Conservation (phyloP, 2,113 vertebrate species). For the Riparia riparia region DNA sequence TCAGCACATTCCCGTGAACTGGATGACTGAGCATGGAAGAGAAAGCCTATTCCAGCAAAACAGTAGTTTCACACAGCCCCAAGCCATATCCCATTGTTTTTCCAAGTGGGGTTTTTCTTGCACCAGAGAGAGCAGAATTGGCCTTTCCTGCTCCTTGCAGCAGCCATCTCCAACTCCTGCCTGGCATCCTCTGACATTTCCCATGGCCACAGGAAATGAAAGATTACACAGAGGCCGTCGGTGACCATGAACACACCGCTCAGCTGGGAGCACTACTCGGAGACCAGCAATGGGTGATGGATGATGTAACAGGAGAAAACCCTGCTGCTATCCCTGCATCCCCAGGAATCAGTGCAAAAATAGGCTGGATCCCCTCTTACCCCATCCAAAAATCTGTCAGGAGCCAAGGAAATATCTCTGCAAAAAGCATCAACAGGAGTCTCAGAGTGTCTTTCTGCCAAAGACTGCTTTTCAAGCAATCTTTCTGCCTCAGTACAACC, state of each 20-base stretch:
- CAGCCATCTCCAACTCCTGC: neutral
- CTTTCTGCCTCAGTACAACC: neutral
- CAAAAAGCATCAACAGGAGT: neutral
- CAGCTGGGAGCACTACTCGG: neutral
- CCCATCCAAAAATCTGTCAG: neutral
- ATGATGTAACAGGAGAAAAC: accelerated
- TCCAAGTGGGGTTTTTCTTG: neutral
- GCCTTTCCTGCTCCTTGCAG: neutral
- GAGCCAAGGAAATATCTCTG: neutral
- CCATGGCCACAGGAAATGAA: neutral
- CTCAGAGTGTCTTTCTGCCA: neutral
- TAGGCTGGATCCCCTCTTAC: neutral
- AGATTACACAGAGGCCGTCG: neutral
- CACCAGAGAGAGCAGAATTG: neutral
- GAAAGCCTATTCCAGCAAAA: neutral
- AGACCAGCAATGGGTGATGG: neutral
- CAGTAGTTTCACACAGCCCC: neutral
- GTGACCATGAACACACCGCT: neutral
- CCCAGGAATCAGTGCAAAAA: neutral
- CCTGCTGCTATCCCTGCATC: accelerated
- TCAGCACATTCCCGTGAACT: neutral
- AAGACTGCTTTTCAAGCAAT: neutral
- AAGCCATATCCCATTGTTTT: neutral
- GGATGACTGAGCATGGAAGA: neutral
- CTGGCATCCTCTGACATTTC: neutral